Base-by-base conservation (phyloP, 2,113 vertebrate genomes). In the Ia io region DNA sequence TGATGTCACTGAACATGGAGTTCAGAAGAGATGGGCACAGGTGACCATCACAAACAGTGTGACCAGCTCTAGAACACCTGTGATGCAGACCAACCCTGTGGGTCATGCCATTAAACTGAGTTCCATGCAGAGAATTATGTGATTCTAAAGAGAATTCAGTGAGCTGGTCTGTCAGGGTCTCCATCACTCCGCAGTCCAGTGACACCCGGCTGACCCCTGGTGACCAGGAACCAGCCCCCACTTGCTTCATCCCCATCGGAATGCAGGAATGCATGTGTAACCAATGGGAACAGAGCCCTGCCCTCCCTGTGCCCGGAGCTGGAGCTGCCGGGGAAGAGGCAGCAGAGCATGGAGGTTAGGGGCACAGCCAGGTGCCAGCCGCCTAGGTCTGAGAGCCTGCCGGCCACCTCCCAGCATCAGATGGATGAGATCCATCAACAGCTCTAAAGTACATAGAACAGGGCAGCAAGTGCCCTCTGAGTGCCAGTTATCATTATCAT, bases 201-300 rank as follows among this genome's bases (percentile, higher is more conserved):
- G 83, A n/a, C 32, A 5, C 3, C 61, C 51, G 53, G 8, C 12
- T 37, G 37, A 37, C 20, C 25, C 32, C n/a, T 44, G n/a, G 53
- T 37, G 40, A 67, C 47, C 18, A 37, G 47, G 47, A 56, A 35
- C 67, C 88, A 56, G 23, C 42, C n/a, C 32, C 42, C 0, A 63
- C 22, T 47, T 28, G 30, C 63, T 65, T 42, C 47, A 2, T n/a
- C 67, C 74, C 70, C 17, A 3, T 18, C 9, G 42, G 28, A 53
- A 49, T 12, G 30, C 2, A 2, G 51, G 28, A 40, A 49, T 12
- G 35, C 2, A 2, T 37, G 18, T 37, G 32, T 56, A 70, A 1
- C n/a, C 71, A 37, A 0, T 0, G 0, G 13, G 5, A 6, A n/a
- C 1, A 1, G 49, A 87, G 40, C 20, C 63, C 40, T 0, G 0